Percentiles rank a stretch among this genome's conserved stretches.
phyloP scores from a whole-genome alignment of 2,888 invertebrate species.

The Mythimna pallens region DNA sequence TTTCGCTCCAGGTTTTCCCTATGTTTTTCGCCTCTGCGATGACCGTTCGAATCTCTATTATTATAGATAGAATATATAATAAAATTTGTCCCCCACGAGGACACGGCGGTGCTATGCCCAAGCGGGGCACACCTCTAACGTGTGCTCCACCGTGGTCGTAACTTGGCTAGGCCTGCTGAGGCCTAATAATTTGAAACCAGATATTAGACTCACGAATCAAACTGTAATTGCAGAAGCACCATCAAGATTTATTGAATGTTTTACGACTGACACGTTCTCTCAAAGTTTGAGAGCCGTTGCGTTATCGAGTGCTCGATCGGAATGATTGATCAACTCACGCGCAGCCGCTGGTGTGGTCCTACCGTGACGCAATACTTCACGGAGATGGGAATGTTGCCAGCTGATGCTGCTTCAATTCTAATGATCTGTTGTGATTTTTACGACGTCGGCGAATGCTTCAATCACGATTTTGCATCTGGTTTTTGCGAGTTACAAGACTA shows the following conservation, averaged over 20 bases:
- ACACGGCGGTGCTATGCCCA: too few relatives aligned
- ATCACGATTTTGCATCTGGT: constrained; percentile 37
- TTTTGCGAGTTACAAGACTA: background rate
- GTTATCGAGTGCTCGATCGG: constrained; percentile 67
- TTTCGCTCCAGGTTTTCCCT: too few relatives aligned
- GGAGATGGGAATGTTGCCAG: constrained; percentile 57
- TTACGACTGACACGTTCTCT: constrained; percentile 30
- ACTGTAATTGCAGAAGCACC: constrained; percentile 26
- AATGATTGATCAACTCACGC: constrained; percentile 74
- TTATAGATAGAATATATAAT: too few relatives aligned
- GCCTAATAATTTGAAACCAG: constrained; percentile 8
- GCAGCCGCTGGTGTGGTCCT: constrained; percentile 70
- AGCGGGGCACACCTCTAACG: too few relatives aligned
- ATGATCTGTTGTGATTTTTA: constrained; percentile 48
- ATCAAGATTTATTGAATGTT: constrained; percentile 25
- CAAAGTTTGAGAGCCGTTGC: constrained; percentile 60
- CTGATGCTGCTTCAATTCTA: constrained; percentile 53
- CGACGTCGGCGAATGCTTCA: constrained; percentile 22
- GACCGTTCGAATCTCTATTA: too few relatives aligned
- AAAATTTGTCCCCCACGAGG: too few relatives aligned
- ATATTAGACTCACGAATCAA: constrained; percentile 16
- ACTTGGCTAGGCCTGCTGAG: too few relatives aligned
- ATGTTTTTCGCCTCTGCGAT: too few relatives aligned
- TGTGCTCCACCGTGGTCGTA: too few relatives aligned
- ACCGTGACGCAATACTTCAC: constrained; percentile 65